These are phyloP conservation scores for Pseudochirops corinnae DNA, from an alignment of 2,797 vertebrate species.

Conservation along the genomic window DNA sequence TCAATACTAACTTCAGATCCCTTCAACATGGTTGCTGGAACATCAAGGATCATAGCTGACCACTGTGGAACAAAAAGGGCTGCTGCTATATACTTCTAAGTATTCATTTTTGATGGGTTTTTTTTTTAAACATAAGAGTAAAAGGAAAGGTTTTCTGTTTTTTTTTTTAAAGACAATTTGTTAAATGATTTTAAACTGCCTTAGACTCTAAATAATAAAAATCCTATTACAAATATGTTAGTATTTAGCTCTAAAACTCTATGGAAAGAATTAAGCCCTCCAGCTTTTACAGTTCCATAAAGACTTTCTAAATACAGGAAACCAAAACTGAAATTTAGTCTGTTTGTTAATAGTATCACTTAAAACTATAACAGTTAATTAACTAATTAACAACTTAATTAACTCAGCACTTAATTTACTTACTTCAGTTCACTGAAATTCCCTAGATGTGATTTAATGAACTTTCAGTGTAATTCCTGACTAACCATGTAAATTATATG, in stretches of 20 bases:
- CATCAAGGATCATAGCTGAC: background rate
- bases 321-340: slow-evolving; percentile 87
- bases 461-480: slow-evolving; percentile 86
- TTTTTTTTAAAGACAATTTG: slow-evolving; percentile 50
- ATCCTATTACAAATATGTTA: slow-evolving; percentile 74
- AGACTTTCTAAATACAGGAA: slow-evolving; percentile 83
- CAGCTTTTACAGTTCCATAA: slow-evolving; percentile 86
- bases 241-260: slow-evolving; percentile 81
- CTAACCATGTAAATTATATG: slow-evolving; percentile 83
- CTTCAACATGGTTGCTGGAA: background rate
- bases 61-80: background rate
- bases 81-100: background rate
- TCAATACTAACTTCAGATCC: background rate
- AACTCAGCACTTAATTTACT: slow-evolving; percentile 90
- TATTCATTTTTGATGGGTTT: background rate
- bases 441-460: slow-evolving; percentile 88
- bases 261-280: slow-evolving; percentile 83
- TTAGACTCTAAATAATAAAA: slow-evolving; percentile 76
- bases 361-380: slow-evolving; percentile 89
- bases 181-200: slow-evolving; percentile 75
- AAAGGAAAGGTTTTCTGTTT: slow-evolving; percentile 41
- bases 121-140: slow-evolving; percentile 34
- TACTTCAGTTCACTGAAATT: slow-evolving; percentile 88
- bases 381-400: slow-evolving; percentile 92
- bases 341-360: slow-evolving; percentile 87